Evolutionary conservation across 2,113 vertebrate genomes (phyloP).

Genomic region (Shinisaurus crocodilurus): DNA sequence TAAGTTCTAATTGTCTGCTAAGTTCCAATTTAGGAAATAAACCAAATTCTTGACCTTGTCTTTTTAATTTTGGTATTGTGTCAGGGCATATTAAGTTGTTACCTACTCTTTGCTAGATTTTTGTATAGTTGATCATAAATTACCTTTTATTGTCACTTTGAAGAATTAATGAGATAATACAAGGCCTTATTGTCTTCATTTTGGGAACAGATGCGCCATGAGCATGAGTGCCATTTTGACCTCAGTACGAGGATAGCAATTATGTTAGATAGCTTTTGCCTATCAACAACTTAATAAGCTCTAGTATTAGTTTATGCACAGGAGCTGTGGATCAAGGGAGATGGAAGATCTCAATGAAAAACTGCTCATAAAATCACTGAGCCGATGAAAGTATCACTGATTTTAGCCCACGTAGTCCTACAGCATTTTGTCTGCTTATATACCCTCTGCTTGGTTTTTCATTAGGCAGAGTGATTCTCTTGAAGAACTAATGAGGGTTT

Average conservation of each 20-base stretch:
- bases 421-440: neutral
- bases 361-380: neutral
- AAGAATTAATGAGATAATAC: neutral
- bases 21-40: neutral
- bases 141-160: conserved; percentile 15
- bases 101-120: neutral
- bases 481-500: neutral
- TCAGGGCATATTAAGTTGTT: neutral
- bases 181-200: conserved; percentile 17
- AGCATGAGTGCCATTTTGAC: neutral
- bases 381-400: neutral
- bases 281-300: neutral
- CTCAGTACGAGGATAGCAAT: neutral
- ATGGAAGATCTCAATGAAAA: neutral
- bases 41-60: no score
- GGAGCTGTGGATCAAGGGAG: neutral
- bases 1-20: neutral
- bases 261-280: neutral
- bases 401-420: neutral
- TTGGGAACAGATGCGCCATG: neutral
- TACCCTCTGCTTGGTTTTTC: neutral
- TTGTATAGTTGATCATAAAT: neutral
- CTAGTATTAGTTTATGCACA: neutral
- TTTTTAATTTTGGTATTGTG: neutral
- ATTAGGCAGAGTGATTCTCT: neutral